Evolutionary conservation across 2,888 invertebrate genomes (phyloP), one percentile per base, ranked within the genome.

Genomic region (Hypomecis punctinalis): DNA sequence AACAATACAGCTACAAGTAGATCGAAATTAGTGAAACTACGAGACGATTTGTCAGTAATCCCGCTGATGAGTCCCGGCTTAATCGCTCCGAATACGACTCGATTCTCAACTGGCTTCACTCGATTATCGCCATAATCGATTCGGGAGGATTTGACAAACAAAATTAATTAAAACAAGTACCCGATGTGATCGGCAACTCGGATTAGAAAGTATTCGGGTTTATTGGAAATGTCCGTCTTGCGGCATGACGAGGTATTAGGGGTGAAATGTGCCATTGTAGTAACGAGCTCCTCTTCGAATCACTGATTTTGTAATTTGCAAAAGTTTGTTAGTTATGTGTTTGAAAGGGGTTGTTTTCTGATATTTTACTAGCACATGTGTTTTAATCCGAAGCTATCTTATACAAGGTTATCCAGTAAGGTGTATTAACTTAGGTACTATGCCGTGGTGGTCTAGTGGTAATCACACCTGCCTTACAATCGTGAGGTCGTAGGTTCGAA

Each of bases 141-240:
- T 67, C 53, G 48, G 53, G 57, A 51, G 62, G 69, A 63, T 72
- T 66, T 57, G 63, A 58, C 61, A 62, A 69, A 72, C 69, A 58
- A 69, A 69, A 67, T 71, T 71, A 70, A 72, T 72, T 70, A 72
- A 70, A 72, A 69, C 68, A 62, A 59, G 63, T 68, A 67, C 48
- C 37, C 51, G 60, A 52, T 33, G 61, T 59, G 65, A 49, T 64
- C 67, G 54, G 46, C 55, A 42, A 36, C 49, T 57, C 6, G 13
- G 47, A 57, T 57, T 54, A 33, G 42, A 45, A 67, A 58, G 70
- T 62, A 63, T 66, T 59, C 46, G 36, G 47, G 8, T 46, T 36
- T 43, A 55, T 54, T 63, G 54, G 35, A 59, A 35, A 45, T 45
- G 58, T 55, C 55, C n/a, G 36, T 33, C 49, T 45, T 11, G 46